Evolutionary conservation across 2,797 vertebrate species (phyloP), one percentile per base, ranked within the genome.

Genomic region (Gouania willdenowi): DNA sequence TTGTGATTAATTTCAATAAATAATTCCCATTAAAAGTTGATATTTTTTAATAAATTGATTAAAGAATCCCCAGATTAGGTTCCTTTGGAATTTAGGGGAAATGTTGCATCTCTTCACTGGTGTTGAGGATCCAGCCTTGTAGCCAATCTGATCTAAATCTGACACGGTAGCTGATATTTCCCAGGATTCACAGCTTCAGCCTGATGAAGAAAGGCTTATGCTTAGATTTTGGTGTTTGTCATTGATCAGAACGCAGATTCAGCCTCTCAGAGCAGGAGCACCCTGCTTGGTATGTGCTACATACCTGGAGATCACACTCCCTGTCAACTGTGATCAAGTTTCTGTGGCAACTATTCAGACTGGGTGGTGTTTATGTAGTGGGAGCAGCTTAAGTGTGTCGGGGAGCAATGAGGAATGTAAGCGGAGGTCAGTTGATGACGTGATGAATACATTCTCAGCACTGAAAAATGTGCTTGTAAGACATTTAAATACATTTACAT

Each of bases 241-340:
- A 33, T 54, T 52, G 47, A 52, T 21, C 0, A 53, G 77, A 61
- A 75, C 77, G 41, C 39, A 54, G 62, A 79, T 56, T 55, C 25
- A 22, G n/a, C 31, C n/a, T 65, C 53, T 59, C 54, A 45, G 32
- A 51, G 52, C 59, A 56, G 26, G 49, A 14, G 44, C 56, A 0
- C 39, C 44, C 42, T 33, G 48, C 22, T 26, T 40, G 47, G 41
- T 23, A 36, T 57, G 64, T 40, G 66, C 9, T 47, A 58, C 47
- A 63, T 56, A 26, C 60, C 46, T 36, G 21, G 36, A 49, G 38
- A 54, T 60, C 44, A 39, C 45, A 29, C 40, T 57, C 9, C n/a
- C n/a, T n/a, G n/a, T n/a, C n/a, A n/a, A n/a, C n/a, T n/a, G n/a
- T n/a, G n/a, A n/a, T n/a, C n/a, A 17, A 29, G 65, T 71, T 59